phyloP scores from a whole-genome alignment of 1,140 invertebrate species.

The Ceratosolen fusciceps region DNA sequence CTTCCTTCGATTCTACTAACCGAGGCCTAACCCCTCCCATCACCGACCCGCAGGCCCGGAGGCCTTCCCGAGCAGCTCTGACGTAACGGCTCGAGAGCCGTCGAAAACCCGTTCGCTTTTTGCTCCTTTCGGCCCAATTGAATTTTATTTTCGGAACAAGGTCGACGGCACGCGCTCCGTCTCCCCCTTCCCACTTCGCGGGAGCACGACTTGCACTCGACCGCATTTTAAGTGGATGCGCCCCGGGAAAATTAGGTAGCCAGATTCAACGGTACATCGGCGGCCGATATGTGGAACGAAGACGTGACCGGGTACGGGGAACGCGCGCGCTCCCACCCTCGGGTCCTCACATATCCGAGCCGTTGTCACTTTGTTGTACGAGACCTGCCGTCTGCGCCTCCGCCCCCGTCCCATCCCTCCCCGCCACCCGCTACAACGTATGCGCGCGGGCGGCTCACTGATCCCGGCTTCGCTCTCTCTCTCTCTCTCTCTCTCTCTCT shows the following conservation, averaged over 20 bases:
- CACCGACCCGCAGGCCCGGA: too few species aligned
- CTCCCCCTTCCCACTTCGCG: background rate
- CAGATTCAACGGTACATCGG: constrained; percentile 57
- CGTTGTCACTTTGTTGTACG: constrained; percentile 17
- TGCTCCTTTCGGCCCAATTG: constrained; percentile 21
- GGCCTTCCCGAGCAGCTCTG: too few species aligned
- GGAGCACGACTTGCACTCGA: too few species aligned
- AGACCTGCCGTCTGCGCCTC: background rate
- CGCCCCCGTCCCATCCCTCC: too few species aligned
- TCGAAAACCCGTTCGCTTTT: constrained; percentile 43
- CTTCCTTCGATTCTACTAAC: too few species aligned
- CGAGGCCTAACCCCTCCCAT: too few species aligned
- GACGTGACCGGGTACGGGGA: constrained; percentile 52
- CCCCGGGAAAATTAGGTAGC: constrained; percentile 60
- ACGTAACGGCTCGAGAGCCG: constrained; percentile 51
- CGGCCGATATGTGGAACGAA: constrained; percentile 56
- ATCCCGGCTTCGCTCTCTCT: too few species aligned
- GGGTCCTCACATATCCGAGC: constrained; percentile 37
- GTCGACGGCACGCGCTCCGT: constrained; percentile 42
- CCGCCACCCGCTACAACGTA: too few species aligned
- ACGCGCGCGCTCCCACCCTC: constrained; percentile 26
- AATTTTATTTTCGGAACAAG: constrained; percentile 57
- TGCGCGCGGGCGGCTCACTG: background rate
- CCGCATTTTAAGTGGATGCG: constrained; percentile 56
- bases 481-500: background rate